Base-by-base conservation (phyloP, 1,140 invertebrate species). In the Bacillus rossius region DNA sequence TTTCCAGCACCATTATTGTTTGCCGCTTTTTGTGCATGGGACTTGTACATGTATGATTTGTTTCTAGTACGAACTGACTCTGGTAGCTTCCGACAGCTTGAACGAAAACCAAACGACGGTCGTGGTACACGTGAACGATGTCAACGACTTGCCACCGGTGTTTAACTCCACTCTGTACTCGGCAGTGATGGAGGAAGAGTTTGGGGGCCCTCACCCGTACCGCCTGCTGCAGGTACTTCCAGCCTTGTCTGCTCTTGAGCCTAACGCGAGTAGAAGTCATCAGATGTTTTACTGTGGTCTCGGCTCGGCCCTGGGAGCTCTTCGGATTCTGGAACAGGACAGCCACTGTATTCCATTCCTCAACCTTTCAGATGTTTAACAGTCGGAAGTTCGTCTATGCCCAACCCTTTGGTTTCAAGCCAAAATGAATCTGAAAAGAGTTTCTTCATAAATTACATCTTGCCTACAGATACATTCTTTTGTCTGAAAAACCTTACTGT, bases 31-130 rank as follows among this genome's bases (percentile, higher is more conserved):
- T 40, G 37, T 54, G 29, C 37, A 19, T 25, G 25, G 37, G n/a
- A 17, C 41, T 54, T 34, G 25, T 40, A 17, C 41, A 34, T 34
- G 29, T 34, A 40, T 53, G 51, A 34, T 53, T 53, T 53, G 5
- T 26, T 40, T 34, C 37, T 73, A 92, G 89, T 92, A 92, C 79
- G 87, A 89, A 75, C 79, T 93, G 77, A 88, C 86, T 65, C 79
- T 92, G 79, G 88, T 91, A 65, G 89, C 89, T 43, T 92, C 89
- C 52, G 90, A 92, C 77, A 88, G 87, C 69, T 81, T 89, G 66
- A 88, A 89, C 78, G 89, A 92, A 74, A 90, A 89, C 76, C 81
- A 82, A 58, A 91, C 89, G 59, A 83, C 78, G 50, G 86, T 93
- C 50, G 79, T 87, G 55, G 86, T 92, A 65, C 80, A 83, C 67